Percentiles rank a stretch among this genome's conserved stretches.
phyloP scores from a whole-genome alignment of 2,113 vertebrate species.

The Petrocephalus microphthalmus region DNA sequence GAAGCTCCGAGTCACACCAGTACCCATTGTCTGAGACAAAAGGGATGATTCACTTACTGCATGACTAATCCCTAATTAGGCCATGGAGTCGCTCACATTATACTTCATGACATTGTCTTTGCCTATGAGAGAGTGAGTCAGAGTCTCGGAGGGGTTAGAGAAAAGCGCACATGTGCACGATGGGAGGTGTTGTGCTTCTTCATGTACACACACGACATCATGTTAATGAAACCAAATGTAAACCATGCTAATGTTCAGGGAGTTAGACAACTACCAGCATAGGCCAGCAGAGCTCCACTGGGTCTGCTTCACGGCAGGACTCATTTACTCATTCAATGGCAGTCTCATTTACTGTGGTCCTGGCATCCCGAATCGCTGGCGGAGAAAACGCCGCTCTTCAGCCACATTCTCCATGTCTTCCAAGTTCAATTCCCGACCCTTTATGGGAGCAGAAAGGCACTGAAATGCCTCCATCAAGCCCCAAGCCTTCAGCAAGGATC shows the following conservation, averaged over 20 bases:
- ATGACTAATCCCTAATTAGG: constrained; percentile 10
- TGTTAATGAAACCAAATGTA: background rate
- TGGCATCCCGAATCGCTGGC: background rate
- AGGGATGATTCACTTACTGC: constrained; percentile 17
- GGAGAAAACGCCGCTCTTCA: background rate
- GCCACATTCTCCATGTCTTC: background rate
- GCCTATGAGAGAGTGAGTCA: background rate
- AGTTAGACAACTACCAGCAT: background rate
- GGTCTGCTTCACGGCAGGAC: background rate
- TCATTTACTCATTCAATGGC: too few species aligned
- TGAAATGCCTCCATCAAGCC: background rate
- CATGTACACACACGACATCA: background rate
- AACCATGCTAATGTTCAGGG: background rate
- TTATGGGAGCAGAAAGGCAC: background rate
- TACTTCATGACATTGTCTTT: constrained; percentile 10
- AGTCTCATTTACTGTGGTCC: background rate
- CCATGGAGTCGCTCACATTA: background rate
- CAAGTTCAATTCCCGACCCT: too few species aligned
- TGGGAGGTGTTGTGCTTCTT: background rate
- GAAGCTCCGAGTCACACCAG: background rate
- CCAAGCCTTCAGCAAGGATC: too few species aligned
- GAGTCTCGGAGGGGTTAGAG: background rate
- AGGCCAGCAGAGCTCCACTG: background rate
- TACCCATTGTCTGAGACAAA: constrained; percentile 7
- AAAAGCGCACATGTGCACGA: background rate